Conservation (phyloP, 1,140 invertebrate species). For the Lepeophtheirus salmonis region DNA sequence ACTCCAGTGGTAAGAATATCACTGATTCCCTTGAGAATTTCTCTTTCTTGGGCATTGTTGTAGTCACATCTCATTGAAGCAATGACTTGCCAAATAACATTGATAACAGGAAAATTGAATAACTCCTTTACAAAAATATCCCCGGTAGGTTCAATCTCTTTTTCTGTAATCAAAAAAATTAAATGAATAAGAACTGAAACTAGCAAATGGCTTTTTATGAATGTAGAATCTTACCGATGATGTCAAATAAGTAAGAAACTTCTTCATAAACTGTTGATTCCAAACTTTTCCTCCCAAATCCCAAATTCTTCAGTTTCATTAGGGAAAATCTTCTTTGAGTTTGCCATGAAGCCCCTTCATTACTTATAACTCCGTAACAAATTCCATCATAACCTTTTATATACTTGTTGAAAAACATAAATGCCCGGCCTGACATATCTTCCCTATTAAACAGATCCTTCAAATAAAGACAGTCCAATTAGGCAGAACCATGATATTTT, state of each 20-base stretch:
- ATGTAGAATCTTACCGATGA: background rate
- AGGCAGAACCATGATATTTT: no score
- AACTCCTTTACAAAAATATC: slow-evolving; percentile 12
- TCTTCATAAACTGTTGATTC: background rate
- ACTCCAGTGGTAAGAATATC: background rate
- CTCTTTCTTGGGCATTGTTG: background rate
- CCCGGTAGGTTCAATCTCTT: background rate
- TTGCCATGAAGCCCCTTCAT: background rate
- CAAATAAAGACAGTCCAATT: no score
- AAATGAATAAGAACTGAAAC: no score
- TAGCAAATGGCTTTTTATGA: no score
- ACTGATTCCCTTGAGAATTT: background rate
- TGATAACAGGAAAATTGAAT: slow-evolving; percentile 21
- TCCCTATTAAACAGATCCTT: background rate
- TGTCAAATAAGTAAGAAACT: background rate
- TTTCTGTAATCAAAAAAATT: background rate
- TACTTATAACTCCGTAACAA: background rate
- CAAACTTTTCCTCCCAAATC: background rate
- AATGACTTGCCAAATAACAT: slow-evolving; percentile 23
- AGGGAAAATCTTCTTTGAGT: background rate
- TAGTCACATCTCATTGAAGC: slow-evolving; percentile 14
- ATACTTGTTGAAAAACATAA: background rate
- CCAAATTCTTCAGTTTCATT: background rate
- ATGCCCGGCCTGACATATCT: background rate
- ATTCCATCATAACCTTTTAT: background rate